Percentiles rank a stretch among this genome's conserved stretches.
Conservation (phyloP, 1,140 invertebrate species). For the Papilio polytes region DNA sequence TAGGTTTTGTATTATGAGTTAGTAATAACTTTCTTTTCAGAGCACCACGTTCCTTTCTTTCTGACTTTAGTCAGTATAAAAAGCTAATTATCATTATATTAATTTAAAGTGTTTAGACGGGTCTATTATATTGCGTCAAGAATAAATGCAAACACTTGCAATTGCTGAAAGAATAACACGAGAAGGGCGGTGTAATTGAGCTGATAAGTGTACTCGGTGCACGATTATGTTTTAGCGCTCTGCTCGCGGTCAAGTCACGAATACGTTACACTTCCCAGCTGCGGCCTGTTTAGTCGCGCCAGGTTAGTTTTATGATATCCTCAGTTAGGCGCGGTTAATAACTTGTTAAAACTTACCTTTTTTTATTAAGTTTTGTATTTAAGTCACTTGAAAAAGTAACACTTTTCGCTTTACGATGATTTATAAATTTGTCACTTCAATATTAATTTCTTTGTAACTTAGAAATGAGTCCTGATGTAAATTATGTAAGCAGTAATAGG, state of each 20-base stretch:
- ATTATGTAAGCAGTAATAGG: not conserved
- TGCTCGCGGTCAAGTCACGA: constrained; percentile 29
- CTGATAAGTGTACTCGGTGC: constrained; percentile 30
- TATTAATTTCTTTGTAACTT: not conserved
- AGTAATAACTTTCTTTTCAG: no score
- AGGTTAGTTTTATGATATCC: constrained; percentile 18
- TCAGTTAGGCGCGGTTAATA: not conserved
- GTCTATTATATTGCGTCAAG: not conserved
- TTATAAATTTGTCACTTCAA: not conserved
- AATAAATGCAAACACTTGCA: constrained; percentile 24
- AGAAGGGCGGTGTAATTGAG: constrained; percentile 36
- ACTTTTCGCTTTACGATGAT: not conserved
- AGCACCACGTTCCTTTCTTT: no score
- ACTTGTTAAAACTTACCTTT: not conserved
- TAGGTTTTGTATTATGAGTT: no score
- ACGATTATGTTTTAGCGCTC: constrained; percentile 36
- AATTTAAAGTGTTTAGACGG: not conserved
- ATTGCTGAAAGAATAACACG: constrained; percentile 31
- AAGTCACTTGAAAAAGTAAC: not conserved
- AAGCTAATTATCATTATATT: not conserved
- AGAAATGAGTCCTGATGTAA: not conserved
- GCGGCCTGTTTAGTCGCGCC: constrained; percentile 40
- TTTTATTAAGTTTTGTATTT: not conserved
- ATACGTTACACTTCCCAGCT: constrained; percentile 49
- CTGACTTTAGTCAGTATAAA: no score